Evolutionary conservation across 2,888 invertebrate species (phyloP).

Genomic region (Drosophila imparisetae): DNA sequence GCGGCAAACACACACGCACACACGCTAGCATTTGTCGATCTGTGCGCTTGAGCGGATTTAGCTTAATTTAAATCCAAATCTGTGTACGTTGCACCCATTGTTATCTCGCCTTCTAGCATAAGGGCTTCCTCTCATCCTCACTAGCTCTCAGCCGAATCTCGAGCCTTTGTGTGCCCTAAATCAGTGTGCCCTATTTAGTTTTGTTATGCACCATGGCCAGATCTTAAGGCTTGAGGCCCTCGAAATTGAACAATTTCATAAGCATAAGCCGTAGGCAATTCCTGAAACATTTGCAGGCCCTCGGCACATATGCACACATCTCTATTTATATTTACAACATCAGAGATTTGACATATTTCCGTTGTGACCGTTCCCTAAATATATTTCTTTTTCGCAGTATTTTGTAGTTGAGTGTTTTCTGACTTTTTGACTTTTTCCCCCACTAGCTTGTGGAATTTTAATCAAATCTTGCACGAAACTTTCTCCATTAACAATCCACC

Average conservation of each 20-base stretch:
- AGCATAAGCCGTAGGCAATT: slow-evolving; percentile 45
- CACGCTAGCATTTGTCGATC: slow-evolving; percentile 23
- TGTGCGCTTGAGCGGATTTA: slow-evolving; percentile 73
- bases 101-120: slow-evolving; percentile 22
- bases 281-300: slow-evolving; percentile 20
- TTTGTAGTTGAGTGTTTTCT: not conserved
- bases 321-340: not conserved
- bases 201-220: slow-evolving; percentile 29
- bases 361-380: not conserved
- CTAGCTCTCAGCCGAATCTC: slow-evolving; percentile 16
- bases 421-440: not conserved
- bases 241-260: slow-evolving; percentile 47
- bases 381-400: not conserved
- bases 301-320: not conserved
- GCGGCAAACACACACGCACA: slow-evolving; percentile 35
- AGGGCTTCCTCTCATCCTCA: not conserved
- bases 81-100: slow-evolving; percentile 57
- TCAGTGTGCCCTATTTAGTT: slow-evolving; percentile 47
- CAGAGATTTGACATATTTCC: slow-evolving; percentile 52
- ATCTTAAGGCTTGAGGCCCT: slow-evolving; percentile 44
- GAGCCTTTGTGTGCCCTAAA: slow-evolving; percentile 33
- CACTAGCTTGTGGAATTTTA: not conserved
- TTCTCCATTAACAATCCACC: not conserved
- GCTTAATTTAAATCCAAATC: slow-evolving; percentile 78
- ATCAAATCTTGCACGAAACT: not conserved